These are phyloP conservation scores for Onychomys arenicola DNA, from an alignment of 2,797 vertebrate species.

Conservation along the genomic window DNA sequence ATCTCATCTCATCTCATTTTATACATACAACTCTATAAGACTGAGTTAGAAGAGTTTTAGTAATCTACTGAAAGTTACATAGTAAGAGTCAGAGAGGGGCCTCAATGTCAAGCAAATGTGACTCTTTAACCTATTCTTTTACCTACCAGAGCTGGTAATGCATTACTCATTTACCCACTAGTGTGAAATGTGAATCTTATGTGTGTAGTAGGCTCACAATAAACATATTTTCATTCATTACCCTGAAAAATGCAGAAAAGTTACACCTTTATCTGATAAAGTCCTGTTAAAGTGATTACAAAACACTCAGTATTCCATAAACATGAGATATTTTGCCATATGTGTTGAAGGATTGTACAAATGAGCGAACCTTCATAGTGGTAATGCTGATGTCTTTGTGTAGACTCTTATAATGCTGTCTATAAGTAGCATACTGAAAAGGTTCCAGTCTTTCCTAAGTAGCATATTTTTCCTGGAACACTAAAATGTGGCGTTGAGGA, in stretches of 20 bases:
- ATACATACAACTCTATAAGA: background rate
- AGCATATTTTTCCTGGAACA: slow-evolving; percentile 12
- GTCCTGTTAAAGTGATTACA: background rate
- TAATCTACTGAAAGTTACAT: background rate
- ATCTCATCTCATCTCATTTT: slow-evolving; percentile 33
- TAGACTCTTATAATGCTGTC: background rate
- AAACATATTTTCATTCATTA: slow-evolving; percentile 57
- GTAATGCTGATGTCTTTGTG: background rate
- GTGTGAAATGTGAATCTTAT: slow-evolving; percentile 7
- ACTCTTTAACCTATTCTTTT: background rate
- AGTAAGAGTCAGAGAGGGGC: background rate
- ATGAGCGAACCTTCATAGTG: background rate
- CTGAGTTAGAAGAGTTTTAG: background rate
- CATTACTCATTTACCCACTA: background rate
- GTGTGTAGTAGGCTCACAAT: background rate
- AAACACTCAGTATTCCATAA: slow-evolving; percentile 15
- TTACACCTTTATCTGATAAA: slow-evolving; percentile 28
- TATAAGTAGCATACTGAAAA: slow-evolving; percentile 1
- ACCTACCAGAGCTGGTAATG: background rate
- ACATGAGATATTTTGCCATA: slow-evolving; percentile 32
- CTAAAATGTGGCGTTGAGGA: slow-evolving; percentile 48
- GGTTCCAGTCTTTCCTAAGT: slow-evolving; percentile 32
- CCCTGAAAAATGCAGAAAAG: background rate
- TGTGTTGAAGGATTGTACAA: slow-evolving; percentile 20
- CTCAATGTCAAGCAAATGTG: background rate